Base-by-base conservation (phyloP, 2,888 invertebrate genomes). In the Hecatera dysodea region DNA sequence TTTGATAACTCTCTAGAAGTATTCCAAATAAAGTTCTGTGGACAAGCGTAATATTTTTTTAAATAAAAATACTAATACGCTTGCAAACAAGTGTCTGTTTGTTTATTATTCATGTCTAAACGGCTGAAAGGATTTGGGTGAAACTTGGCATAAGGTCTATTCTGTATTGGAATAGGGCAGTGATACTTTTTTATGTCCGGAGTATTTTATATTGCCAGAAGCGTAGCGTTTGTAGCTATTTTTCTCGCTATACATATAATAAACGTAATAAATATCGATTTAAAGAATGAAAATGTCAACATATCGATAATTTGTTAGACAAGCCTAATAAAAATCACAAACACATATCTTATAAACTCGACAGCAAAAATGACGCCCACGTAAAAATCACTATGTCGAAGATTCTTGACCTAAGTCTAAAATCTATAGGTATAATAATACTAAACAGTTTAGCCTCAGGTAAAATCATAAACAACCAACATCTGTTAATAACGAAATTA, bases 361-460 rank as follows among this genome's bases (percentile, higher is more conserved):
- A 79, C 62, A 59, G 57, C 27, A 36, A 12, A 57, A 56, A 42
- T 36, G 17, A 65, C 78, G 78, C 78, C 78, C 80, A 79, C 78
- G 72, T 36, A 50, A 72, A 24, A 67, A 65, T 50, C 19, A 55
- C 59, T 12, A 67, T 36, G 53, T 53, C 27, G 7, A 53, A 71
- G 64, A 75, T 64, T 64, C 67, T 66, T 76, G 44, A 67, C 55
- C 52, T 57, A 65, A 62, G 63, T 68, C 48, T 39, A n/a, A 69
- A 39, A 44, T 44, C 7, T 29, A n/a, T 81, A 66, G 63, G 63
- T 75, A 78, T 80, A 67, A 62, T 73, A 80, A 59, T 42, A 57
- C 44, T n/a, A 39, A 42, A 50, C 56, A 39, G 44, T 72, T 74
- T 84, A 64, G 84, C 84, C 77, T 8, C 71, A 60, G 81, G 85